A percentile compares a stretch with the other conserved stretches of the same genome.
Evolutionary conservation across 1,140 invertebrate species (phyloP).

Genomic region (Palaemon carinicauda): DNA sequence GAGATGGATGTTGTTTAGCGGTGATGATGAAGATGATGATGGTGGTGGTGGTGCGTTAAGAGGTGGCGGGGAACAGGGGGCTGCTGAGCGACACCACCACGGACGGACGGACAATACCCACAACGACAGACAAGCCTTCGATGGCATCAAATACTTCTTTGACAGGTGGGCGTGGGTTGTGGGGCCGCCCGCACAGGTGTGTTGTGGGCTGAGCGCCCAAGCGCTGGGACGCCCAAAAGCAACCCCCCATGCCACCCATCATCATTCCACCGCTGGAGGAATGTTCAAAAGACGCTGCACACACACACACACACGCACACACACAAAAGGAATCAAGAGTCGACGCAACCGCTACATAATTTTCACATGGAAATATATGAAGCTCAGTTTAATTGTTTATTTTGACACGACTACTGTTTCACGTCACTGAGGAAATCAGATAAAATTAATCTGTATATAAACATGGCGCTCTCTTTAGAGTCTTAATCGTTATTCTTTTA

Average conservation of each 20-base stretch:
- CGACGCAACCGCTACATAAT: conserved; percentile 55
- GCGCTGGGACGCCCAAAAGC: background rate
- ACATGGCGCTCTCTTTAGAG: conserved; percentile 7
- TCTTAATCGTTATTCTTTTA: background rate
- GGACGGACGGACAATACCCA: conserved; percentile 18
- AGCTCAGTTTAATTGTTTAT: conserved; percentile 22
- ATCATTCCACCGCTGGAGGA: conserved; percentile 15
- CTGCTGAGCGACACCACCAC: conserved; percentile 17
- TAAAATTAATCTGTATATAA: too few relatives aligned
- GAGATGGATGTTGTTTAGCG: background rate
- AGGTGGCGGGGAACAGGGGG: conserved; percentile 8
- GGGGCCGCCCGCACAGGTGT: too few relatives aligned
- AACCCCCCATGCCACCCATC: conserved; percentile 45
- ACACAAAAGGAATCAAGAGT: conserved; percentile 14
- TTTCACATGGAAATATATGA: conserved; percentile 50
- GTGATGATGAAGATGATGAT: background rate
- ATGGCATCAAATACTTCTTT: background rate
- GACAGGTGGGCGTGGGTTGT: background rate
- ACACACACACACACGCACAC: conserved; percentile 40
- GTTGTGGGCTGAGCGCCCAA: background rate
- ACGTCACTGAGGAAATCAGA: conserved; percentile 33
- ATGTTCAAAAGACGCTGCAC: conserved; percentile 21
- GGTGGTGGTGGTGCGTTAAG: too few relatives aligned
- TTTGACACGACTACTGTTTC: conserved; percentile 40
- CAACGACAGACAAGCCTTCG: background rate